Conservation (phyloP, 2,113 vertebrate genomes). For the Lepidothrix coronata region DNA sequence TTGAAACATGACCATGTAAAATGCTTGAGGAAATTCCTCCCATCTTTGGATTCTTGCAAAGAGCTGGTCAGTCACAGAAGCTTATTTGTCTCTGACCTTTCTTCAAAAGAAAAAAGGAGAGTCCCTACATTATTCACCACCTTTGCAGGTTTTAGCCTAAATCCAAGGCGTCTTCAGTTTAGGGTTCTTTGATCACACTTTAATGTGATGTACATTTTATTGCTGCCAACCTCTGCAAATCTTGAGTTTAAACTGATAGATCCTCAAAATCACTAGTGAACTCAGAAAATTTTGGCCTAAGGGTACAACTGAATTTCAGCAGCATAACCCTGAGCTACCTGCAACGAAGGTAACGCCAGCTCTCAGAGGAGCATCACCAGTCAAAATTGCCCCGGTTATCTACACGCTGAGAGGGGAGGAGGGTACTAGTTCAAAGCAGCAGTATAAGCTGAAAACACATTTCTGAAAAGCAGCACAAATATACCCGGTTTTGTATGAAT, state of each 20-base stretch:
- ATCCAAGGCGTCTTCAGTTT: background rate
- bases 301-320: background rate
- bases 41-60: background rate
- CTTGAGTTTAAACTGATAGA: background rate
- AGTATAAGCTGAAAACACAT: background rate
- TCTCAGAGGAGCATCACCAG: background rate
- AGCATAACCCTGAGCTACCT: background rate
- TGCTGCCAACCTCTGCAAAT: background rate
- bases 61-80: background rate
- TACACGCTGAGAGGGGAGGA: rapidly evolving
- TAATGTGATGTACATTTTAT: background rate
- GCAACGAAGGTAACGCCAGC: background rate
- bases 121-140: background rate
- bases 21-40: background rate
- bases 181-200: background rate
- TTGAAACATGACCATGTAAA: background rate
- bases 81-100: background rate
- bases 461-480: background rate
- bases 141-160: background rate
- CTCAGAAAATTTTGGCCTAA: background rate
- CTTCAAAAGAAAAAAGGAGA: background rate
- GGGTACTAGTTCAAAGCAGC: background rate
- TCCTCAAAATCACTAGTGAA: background rate
- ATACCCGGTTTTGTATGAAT: background rate
- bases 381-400: background rate